These are phyloP conservation scores for Naja naja DNA, from an alignment of 2,113 vertebrate genomes.

Conservation along the genomic window DNA sequence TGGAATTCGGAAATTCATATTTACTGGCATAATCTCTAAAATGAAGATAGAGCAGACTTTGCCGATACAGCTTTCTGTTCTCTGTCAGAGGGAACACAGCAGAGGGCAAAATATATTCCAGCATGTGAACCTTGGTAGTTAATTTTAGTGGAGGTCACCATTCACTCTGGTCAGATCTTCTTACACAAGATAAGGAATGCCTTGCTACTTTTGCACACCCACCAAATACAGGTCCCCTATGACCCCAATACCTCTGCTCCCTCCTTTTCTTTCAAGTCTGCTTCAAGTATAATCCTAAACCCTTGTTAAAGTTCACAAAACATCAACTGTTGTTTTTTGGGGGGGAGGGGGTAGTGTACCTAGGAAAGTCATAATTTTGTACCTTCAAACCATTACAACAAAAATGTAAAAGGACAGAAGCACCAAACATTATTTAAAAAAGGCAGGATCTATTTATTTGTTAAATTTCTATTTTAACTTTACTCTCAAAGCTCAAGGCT, in stretches of 20 bases:
- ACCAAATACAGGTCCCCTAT: constrained; percentile 10
- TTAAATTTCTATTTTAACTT: not conserved
- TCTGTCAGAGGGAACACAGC: constrained; percentile 45
- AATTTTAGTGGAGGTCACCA: constrained; percentile 78
- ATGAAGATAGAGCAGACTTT: not conserved
- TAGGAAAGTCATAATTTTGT: not conserved
- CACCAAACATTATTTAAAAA: not conserved
- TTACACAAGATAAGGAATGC: constrained; percentile 51
- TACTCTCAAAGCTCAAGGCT: not conserved
- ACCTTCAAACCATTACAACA: not conserved
- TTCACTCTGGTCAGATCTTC: constrained; percentile 63
- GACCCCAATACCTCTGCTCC: not conserved
- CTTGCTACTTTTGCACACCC: constrained; percentile 38
- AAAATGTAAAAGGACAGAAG: not conserved
- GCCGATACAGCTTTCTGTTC: constrained; percentile 21
- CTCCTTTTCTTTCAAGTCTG: not conserved
- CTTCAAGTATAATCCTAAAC: not conserved
- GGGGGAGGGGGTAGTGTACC: not conserved
- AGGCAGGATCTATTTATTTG: not conserved
- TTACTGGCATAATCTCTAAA: constrained; percentile 75
- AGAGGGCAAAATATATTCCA: constrained; percentile 44
- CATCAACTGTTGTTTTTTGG: not conserved
- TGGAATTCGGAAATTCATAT: constrained; percentile 70
- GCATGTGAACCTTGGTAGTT: constrained; percentile 59
- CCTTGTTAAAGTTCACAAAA: not conserved